Percentiles rank a stretch among this genome's conserved stretches.
These are phyloP conservation scores for Antedon mediterranea DNA, from an alignment of 53 echinoderm and acorn worm species.

Conservation along the genomic window DNA sequence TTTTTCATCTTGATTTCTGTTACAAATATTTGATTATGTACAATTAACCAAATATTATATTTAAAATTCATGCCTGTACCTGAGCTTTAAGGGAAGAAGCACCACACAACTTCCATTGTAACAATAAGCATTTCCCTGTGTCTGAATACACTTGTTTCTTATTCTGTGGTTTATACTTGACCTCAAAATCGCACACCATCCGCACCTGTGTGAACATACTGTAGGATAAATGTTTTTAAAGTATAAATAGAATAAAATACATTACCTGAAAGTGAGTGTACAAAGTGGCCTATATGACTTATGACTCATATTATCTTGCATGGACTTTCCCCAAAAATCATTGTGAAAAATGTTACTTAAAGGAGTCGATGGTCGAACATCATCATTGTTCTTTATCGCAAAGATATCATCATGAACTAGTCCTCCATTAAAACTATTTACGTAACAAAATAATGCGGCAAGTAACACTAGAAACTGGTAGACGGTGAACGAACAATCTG, in stretches of 20 bases:
- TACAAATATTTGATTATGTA: no score
- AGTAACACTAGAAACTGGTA: not conserved
- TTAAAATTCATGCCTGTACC: no score
- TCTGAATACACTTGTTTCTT: no score
- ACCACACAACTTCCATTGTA: no score
- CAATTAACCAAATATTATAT: no score
- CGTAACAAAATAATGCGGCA: slow-evolving; percentile 24
- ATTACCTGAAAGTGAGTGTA: slow-evolving; percentile 67
- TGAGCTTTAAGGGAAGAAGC: no score
- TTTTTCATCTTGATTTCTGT: no score
- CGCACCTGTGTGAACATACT: no score
- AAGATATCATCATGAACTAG: slow-evolving; percentile 90
- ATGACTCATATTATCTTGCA: slow-evolving; percentile 73
- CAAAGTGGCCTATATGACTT: slow-evolving; percentile 91
- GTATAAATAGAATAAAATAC: not conserved
- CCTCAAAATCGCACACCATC: no score
- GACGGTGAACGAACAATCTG: not conserved
- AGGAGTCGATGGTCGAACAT: slow-evolving; percentile 33
- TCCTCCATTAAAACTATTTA: slow-evolving; percentile 49
- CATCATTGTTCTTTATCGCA: slow-evolving; percentile 73
- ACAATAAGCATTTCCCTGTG: no score
- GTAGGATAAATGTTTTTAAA: no score
- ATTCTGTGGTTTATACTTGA: no score
- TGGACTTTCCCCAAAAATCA: slow-evolving; percentile 90
- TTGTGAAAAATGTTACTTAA: slow-evolving; percentile 36